Conservation (phyloP, 64 coral and sea anemone species). For the Cladopsammia gracilis region DNA sequence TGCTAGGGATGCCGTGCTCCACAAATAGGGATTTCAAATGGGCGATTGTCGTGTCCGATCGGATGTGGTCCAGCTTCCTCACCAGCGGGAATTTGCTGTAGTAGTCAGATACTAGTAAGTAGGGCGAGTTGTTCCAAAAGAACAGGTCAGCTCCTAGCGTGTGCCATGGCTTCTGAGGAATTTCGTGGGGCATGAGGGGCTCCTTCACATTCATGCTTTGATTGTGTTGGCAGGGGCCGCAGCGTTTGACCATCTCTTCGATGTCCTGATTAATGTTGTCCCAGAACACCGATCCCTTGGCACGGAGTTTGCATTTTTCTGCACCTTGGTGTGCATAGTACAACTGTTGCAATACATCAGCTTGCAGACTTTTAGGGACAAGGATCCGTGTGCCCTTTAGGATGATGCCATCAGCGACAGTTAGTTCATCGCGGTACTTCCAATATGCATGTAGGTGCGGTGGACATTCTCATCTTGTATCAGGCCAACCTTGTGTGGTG, state of each 20-base stretch:
- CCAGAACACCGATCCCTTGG: constrained; percentile 73
- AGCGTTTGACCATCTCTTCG: constrained; percentile 60
- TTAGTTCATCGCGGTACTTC: constrained; percentile 42
- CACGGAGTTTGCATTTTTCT: constrained; percentile 67
- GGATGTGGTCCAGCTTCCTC: constrained; percentile 26
- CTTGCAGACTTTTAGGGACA: background rate
- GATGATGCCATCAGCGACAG: constrained; percentile 4
- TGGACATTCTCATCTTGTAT: constrained; percentile 55
- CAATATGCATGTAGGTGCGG: constrained; percentile 35
- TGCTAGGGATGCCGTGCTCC: constrained; percentile 44
- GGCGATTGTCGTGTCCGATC: constrained; percentile 22
- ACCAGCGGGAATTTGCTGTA: constrained; percentile 70
- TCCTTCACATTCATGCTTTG: constrained; percentile 66
- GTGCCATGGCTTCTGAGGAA: constrained; percentile 29
- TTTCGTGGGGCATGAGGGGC: constrained; percentile 28
- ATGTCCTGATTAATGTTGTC: constrained; percentile 57
- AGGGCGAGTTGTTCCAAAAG: constrained; percentile 51
- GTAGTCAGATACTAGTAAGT: constrained; percentile 51
- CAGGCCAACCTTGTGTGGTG: constrained; percentile 48
- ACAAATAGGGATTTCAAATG: constrained; percentile 35
- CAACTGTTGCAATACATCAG: no score
- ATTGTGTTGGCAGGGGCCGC: constrained; percentile 43
- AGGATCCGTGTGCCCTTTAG: constrained; percentile 21
- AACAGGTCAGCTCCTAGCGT: constrained; percentile 53
- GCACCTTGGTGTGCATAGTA: constrained; percentile 52